Conservation (phyloP, 2,113 vertebrate species). For the Phyllostomus discolor region DNA sequence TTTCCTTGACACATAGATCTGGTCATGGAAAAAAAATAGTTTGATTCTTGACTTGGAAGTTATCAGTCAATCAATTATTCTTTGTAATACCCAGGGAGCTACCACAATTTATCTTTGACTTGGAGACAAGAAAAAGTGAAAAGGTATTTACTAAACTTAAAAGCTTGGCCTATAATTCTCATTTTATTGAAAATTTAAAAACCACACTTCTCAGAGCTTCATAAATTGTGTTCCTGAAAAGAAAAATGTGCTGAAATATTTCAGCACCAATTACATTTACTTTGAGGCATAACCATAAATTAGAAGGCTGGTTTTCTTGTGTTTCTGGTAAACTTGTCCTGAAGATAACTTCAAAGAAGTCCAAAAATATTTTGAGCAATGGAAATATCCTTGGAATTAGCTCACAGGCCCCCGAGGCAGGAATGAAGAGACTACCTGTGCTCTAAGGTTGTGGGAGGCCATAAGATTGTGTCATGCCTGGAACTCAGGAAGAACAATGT, state of each 20-base stretch:
- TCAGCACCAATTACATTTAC: not conserved
- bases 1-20: slow-evolving; percentile 37
- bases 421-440: not conserved
- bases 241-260: slow-evolving; percentile 18
- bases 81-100: not conserved
- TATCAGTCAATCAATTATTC: not conserved
- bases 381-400: slow-evolving; percentile 11
- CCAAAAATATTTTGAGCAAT: not conserved
- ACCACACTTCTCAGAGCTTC: not conserved
- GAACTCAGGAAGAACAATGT: not conserved
- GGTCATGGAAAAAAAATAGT: not conserved
- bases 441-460: not conserved
- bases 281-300: not conserved
- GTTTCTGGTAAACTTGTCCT: not conserved
- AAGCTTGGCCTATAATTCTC: not conserved
- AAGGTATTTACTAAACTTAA: not conserved
- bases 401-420: not conserved
- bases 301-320: slow-evolving; percentile 12
- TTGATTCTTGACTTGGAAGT: not conserved
- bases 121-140: not conserved
- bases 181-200: not conserved
- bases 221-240: slow-evolving; percentile 26
- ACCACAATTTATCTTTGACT: not conserved
- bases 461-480: not conserved
- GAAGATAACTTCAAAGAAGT: slow-evolving; percentile 25